Evolutionary conservation across 2,113 vertebrate species (phyloP).

Genomic region (Phalacrocorax aristotelis): DNA sequence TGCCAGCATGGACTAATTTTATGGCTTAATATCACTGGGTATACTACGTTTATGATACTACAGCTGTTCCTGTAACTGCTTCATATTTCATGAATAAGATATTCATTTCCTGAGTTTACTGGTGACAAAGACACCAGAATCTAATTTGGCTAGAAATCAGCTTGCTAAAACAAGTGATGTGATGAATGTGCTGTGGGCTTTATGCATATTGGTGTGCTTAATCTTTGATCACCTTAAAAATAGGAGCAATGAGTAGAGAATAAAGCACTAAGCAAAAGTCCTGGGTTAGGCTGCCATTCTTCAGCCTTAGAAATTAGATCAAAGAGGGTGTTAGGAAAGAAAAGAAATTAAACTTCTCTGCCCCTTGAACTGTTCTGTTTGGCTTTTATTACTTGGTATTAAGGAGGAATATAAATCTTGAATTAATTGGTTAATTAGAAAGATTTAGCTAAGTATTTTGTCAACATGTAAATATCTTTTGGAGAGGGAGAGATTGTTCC

Average conservation of each 20-base stretch:
- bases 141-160: constrained; percentile 32
- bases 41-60: not conserved
- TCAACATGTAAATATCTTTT: not conserved
- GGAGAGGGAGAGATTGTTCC: not conserved
- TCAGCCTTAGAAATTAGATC: not conserved
- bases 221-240: constrained; percentile 9
- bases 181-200: not conserved
- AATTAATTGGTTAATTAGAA: constrained; percentile 8
- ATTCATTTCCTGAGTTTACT: constrained; percentile 6
- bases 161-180: not conserved
- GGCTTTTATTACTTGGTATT: not conserved
- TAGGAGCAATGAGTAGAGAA: not conserved
- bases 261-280: not conserved
- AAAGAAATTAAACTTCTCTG: not conserved
- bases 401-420: not conserved
- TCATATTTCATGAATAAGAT: constrained; percentile 23
- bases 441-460: constrained; percentile 7
- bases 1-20: constrained; percentile 26
- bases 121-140: not conserved
- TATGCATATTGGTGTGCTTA: not conserved
- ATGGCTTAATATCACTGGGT: not conserved
- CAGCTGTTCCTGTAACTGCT: not conserved
- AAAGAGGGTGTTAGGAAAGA: not conserved
- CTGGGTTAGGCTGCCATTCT: not conserved
- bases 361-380: not conserved